Percentiles rank a stretch among this genome's conserved stretches.
Evolutionary conservation across 2,888 invertebrate genomes (phyloP).

Genomic region (Epinotia nisella): DNA sequence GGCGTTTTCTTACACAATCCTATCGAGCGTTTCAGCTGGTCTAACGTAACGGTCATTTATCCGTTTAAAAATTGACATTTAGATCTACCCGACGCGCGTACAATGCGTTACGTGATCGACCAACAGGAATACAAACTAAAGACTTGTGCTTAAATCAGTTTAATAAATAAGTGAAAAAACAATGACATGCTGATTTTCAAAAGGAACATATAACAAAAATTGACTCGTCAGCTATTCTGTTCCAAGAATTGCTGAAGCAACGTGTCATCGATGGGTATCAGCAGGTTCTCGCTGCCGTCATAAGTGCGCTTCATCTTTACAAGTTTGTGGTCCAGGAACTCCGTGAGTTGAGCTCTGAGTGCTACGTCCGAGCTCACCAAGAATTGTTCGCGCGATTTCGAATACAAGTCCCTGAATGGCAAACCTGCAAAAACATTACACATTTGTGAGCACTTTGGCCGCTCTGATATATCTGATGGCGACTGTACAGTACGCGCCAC

Average conservation of each 20-base stretch:
- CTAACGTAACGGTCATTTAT: no score
- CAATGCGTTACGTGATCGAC: no score
- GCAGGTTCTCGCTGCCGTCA: constrained; percentile 92
- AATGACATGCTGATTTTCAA: constrained; percentile 6
- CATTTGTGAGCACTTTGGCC: no score
- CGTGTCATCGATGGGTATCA: constrained; percentile 90
- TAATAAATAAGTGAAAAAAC: constrained; percentile 36
- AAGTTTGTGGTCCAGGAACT: constrained; percentile 97
- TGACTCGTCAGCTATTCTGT: constrained; percentile 68
- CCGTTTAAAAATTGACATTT: no score
- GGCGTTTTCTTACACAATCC: constrained; percentile 58
- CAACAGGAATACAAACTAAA: no score
- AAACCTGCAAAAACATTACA: constrained; percentile 90
- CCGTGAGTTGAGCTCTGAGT: constrained; percentile 95
- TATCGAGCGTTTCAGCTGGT: not conserved
- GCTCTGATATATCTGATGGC: no score
- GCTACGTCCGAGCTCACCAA: constrained; percentile 97
- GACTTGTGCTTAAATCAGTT: no score
- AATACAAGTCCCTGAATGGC: constrained; percentile 94
- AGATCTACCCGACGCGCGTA: no score
- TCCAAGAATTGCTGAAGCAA: constrained; percentile 92
- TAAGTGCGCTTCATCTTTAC: constrained; percentile 91
- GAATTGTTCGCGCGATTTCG: constrained; percentile 93
- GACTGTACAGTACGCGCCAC: no score
- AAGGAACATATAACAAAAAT: not conserved